Percentiles rank a stretch among this genome's conserved stretches.
phyloP scores from a whole-genome alignment of 2,888 invertebrate genomes.

The Uloborus plumipes region DNA sequence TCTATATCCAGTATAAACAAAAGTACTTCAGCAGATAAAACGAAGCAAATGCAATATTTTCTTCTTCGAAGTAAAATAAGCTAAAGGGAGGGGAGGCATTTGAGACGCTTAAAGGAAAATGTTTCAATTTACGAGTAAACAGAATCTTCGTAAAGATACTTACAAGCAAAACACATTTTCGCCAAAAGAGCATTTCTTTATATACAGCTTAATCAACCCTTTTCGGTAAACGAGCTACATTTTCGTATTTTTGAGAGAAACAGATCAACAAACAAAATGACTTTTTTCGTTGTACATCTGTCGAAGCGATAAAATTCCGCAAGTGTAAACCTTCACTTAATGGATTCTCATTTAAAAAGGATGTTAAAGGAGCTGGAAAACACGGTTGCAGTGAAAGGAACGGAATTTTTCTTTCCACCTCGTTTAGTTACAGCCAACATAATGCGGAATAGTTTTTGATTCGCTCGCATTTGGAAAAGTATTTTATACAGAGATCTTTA shows the following conservation, averaged over 20 bases:
- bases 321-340: conserved; percentile 52
- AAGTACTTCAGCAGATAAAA: conserved; percentile 33
- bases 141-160: conserved; percentile 36
- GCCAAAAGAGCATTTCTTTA: conserved; percentile 37
- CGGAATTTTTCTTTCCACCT: too few relatives aligned
- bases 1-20: conserved; percentile 25
- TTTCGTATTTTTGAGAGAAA: conserved; percentile 35
- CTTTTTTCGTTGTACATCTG: conserved; percentile 50
- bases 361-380: conserved; percentile 54
- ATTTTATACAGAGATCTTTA: too few relatives aligned
- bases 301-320: conserved; percentile 58
- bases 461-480: too few relatives aligned
- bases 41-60: conserved; percentile 30
- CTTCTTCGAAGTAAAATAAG: neutral
- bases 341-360: conserved; percentile 56
- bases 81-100: conserved; percentile 4
- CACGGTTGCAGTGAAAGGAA: too few relatives aligned
- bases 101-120: conserved; percentile 50
- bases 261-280: conserved; percentile 50
- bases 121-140: conserved; percentile 54
- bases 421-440: too few relatives aligned
- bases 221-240: conserved; percentile 45
- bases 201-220: conserved; percentile 60
- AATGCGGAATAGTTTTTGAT: too few relatives aligned
- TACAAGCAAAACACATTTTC: conserved; percentile 60